Base-by-base conservation (phyloP, 2,888 invertebrate species). In the Ceriagrion tenellum region DNA sequence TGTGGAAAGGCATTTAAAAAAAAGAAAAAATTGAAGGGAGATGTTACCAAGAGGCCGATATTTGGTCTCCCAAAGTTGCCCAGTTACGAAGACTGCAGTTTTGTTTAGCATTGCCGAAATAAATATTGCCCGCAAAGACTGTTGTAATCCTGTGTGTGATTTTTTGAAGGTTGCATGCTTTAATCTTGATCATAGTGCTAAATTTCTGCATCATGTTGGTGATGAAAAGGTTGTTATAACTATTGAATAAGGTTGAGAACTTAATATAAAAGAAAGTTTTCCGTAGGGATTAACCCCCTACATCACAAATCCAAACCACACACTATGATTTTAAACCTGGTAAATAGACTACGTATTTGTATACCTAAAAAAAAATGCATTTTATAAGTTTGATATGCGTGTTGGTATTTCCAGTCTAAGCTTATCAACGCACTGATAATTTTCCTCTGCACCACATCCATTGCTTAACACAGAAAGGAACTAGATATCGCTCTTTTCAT, bases 351-450 rank as follows among this genome's bases (percentile, higher is more conserved):
- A 47, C 63, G 69, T 69, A 69, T 93, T 93, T 93, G 93, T 47
- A 93, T 93, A 93, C 93, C 93, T 93, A 69, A 74, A 91, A 59
- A 56, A 59, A 59, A 93, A 93, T 74, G 93, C 93, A 93, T 93
- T 93, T 93, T 93, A 93, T 93, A 93, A 93, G 93, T 93, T 93
- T 93, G 93, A 93, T 93, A 93, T 93, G 93, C 69, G 69, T 93
- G 55, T n/a, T 47, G 55, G 47, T 69, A 93, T 63, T 93, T 91
- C 35, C 30, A 63, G 63, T 63, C 63, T 91, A 63, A 40, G 93
- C 63, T 63, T 93, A 40, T 93, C 93, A 69, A 93, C 93, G 69
- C 93, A 93, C 93, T 93, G 69, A 93, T 69, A n/a, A 69, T 55
- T 69, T 93, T 93, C 26, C 47, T 74, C 69, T 93, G 93, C 93